phyloP scores from a whole-genome alignment of 2,113 vertebrate species.

The Calidris pugnax region DNA sequence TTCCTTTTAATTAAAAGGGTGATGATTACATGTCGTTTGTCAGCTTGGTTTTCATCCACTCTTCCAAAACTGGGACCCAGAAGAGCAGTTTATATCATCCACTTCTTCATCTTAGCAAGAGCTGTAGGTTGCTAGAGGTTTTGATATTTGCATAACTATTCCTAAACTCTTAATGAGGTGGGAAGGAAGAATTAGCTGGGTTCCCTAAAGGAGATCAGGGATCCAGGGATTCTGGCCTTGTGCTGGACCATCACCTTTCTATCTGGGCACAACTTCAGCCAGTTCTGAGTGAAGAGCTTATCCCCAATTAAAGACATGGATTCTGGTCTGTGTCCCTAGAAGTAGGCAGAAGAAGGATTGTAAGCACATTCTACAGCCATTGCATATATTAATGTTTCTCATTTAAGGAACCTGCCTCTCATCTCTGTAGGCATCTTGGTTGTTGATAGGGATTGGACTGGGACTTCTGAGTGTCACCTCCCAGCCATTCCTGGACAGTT shows the following conservation, averaged over 20 bases:
- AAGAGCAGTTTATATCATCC: neutral
- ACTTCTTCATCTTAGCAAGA: neutral
- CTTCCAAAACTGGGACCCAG: neutral
- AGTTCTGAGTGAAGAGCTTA: neutral
- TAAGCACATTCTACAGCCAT: neutral
- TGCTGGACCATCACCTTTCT: neutral
- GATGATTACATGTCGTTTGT: neutral
- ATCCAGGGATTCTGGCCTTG: neutral
- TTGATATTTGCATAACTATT: neutral
- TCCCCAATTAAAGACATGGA: neutral
- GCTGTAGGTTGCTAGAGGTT: neutral
- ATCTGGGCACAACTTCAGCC: neutral
- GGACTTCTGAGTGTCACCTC: neutral
- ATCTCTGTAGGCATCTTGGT: neutral
- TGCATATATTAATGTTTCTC: neutral
- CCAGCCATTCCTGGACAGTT: neutral
- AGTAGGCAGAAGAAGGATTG: neutral
- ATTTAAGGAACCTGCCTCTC: neutral
- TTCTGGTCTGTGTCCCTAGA: neutral
- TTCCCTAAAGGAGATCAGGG: neutral
- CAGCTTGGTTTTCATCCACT: neutral
- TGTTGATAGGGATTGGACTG: neutral
- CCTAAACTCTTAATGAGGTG: neutral
- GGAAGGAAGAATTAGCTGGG: neutral
- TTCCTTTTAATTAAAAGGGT: neutral